Evolutionary conservation across 2,113 vertebrate species (phyloP).

Genomic region (Caloenas nicobarica): DNA sequence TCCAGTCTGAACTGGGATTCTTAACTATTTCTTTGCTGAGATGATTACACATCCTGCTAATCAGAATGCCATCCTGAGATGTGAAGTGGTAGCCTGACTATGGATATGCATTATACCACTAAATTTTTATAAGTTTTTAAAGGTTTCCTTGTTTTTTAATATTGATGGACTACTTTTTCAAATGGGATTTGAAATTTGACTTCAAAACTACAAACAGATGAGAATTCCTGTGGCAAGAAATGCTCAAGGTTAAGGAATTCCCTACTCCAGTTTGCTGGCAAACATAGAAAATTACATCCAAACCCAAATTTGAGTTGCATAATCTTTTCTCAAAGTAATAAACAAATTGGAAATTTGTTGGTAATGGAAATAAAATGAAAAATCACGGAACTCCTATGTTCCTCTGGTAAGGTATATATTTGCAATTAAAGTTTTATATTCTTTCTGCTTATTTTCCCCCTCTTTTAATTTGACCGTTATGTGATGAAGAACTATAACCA

Average conservation of each 20-base stretch:
- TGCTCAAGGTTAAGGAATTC: slow-evolving; percentile 9
- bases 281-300: not conserved
- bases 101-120: not conserved
- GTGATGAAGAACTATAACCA: not conserved
- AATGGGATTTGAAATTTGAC: not conserved
- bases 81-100: not conserved
- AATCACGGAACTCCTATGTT: not conserved
- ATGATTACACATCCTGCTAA: not conserved
- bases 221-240: slow-evolving; percentile 26
- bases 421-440: not conserved
- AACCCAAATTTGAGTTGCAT: not conserved
- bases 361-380: not conserved
- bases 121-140: not conserved
- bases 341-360: not conserved
- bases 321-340: not conserved
- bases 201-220: not conserved
- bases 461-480: not conserved
- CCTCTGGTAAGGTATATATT: not conserved
- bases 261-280: not conserved
- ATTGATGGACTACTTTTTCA: not conserved
- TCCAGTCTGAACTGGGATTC: not conserved
- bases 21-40: not conserved
- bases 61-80: not conserved
- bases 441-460: not conserved
- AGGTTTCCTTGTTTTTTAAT: not conserved